phyloP scores from a whole-genome alignment of 2,113 vertebrate species.

The Microcebus ravelobensis region DNA sequence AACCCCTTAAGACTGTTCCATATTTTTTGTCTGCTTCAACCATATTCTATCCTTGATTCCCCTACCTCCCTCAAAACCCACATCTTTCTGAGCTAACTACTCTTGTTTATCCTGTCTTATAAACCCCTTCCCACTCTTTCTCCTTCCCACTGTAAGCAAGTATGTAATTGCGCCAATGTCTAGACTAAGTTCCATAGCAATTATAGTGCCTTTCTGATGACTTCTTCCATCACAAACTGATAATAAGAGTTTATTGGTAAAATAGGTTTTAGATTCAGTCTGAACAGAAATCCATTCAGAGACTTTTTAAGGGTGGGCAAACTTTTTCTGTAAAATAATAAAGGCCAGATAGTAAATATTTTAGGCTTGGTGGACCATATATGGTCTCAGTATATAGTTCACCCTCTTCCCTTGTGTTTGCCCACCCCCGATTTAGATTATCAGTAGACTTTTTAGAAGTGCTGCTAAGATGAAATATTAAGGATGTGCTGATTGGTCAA shows the following conservation, averaged over 20 bases:
- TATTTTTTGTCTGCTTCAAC: background rate
- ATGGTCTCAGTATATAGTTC: background rate
- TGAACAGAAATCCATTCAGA: background rate
- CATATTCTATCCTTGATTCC: background rate
- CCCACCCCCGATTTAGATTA: background rate
- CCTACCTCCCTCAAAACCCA: background rate
- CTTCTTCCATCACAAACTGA: background rate
- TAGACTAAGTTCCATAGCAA: background rate
- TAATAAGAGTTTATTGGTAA: background rate
- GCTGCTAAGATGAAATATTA: background rate
- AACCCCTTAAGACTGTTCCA: background rate
- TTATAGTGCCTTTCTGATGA: background rate
- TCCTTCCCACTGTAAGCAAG: background rate
- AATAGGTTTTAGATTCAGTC: background rate
- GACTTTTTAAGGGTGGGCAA: background rate
- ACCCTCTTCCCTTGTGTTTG: background rate
- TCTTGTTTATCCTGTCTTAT: background rate
- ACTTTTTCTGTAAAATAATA: background rate
- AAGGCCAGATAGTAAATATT: background rate
- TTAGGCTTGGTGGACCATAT: background rate
- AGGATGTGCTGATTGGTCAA: conserved; percentile 3
- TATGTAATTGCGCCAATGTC: background rate
- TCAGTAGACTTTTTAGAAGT: background rate
- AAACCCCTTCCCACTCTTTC: background rate
- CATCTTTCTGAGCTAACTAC: background rate